Evolutionary conservation across 2,113 vertebrate species (phyloP).

Genomic region (Psittacula cyanocephala): DNA sequence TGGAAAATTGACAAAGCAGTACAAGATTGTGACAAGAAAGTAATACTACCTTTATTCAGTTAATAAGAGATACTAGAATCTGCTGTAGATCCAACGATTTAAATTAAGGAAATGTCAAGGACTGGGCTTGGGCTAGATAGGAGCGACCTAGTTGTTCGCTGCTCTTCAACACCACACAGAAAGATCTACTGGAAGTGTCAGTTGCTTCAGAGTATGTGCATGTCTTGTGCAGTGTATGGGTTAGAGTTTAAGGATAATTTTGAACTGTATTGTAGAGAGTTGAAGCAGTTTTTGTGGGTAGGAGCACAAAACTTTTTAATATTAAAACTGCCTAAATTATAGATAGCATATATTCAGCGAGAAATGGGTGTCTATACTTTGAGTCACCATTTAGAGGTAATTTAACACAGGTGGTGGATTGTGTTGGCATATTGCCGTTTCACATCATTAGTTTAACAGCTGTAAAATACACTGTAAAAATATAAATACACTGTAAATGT

Average conservation of each 20-base stretch:
- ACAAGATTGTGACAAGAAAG: background rate
- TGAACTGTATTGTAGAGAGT: background rate
- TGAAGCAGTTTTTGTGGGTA: background rate
- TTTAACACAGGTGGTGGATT: background rate
- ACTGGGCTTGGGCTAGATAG: background rate
- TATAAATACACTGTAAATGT: background rate
- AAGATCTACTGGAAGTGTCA: background rate
- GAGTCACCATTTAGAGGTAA: background rate
- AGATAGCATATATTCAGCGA: background rate
- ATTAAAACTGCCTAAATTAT: background rate
- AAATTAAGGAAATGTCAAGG: background rate
- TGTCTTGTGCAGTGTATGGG: background rate
- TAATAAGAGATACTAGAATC: background rate
- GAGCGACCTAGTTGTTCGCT: background rate
- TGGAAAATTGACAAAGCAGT: background rate
- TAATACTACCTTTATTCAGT: background rate
- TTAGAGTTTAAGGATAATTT: background rate
- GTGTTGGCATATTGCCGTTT: background rate
- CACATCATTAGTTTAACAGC: background rate
- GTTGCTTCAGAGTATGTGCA: background rate
- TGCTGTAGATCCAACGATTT: background rate
- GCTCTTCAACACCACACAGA: background rate
- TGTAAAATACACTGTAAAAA: background rate
- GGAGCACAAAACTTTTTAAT: background rate
- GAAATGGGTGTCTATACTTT: background rate